Base-by-base conservation (phyloP, 1,140 invertebrate species). In the Diabrotica undecimpunctata region DNA sequence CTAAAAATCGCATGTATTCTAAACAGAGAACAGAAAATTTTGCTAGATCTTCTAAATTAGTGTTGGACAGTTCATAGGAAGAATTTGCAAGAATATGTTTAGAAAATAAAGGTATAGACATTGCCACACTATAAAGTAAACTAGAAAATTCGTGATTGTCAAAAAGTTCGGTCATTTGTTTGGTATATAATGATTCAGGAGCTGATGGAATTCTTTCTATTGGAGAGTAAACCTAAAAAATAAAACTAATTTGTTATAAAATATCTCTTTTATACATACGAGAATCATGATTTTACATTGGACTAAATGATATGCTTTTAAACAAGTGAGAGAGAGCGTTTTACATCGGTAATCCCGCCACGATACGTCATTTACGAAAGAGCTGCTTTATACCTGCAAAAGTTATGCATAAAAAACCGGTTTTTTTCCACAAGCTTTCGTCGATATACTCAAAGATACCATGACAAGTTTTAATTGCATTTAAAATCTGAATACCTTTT, bases 1-100 rank as follows among this genome's bases (percentile, higher is more conserved):
- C 66, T 53, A 80, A 77, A 76, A 76, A 80, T 35, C 77, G 77
- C 7, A 75, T 73, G 60, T 84, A 80, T 78, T 90, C 87, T 14
- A 88, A 74, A 69, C 84, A 86, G 0, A 90, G 64, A 4, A 87
- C 76, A 57, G 81, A 81, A 74, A 90, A 88, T 68, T 84, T 81
- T 0, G 82, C 81, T 2, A 90, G 77, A 70, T 87, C 83, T 64
- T 83, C 81, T 2, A 77, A 67, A 60, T 82, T 79, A 35, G 84
- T 81, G 50, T 79, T 75, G 7, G 83, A 79, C 37, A 86, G 71
- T 66, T 80, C 70, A 50, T 77, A 75, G 11, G 74, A 77, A 0
- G 72, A 69, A 58, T 80, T 59, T 50, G 72, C 73, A 11, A 66
- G 57, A 10, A 80, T 70, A 5, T 77, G 79, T 68, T 79, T 76